Base-by-base conservation (phyloP, 2,888 invertebrate species). In the Tortrix viridana region DNA sequence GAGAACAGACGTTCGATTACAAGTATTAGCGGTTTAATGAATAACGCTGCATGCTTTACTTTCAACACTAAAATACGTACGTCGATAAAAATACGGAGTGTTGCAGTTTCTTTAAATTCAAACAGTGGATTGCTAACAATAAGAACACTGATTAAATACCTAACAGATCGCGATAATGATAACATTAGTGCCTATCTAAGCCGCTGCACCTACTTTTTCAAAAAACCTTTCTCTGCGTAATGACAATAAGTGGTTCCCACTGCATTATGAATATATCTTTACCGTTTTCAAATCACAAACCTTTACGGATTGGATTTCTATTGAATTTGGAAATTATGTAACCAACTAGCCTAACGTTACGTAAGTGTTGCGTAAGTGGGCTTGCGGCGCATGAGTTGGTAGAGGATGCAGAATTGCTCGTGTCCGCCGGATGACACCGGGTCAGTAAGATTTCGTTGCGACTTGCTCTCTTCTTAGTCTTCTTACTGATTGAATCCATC, bases 331-430 rank as follows among this genome's bases (percentile, higher is more conserved):
- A 67, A 70, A 73, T 83, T 77, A 74, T 74, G 73, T 74, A 81
- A 82, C 74, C 71, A 70, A 67, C 74, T 71, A 70, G 67, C 69
- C 72, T 65, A 73, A 72, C 71, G 73, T 88, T 85, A 76, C 76
- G 79, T 77, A 88, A 88, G 67, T 68, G 67, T 88, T 87, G 81
- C 77, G 73, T 83, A 87, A 88, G 61, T 67, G 56, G 54, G 69
- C 73, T 72, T 71, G 71, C 69, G 63, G 68, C 68, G 74, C 74
- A 70, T 74, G 74, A 77, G 70, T 76, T 75, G 76, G 74, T 72
- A 69, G 71, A 71, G 76, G 73, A 74, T 72, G 76, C 81, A 82
- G 50, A 85, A 86, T 84, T 77, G 77, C 76, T 66, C 62, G 69
- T 71, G 75, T 74, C 74, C 70, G 73, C 66, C 65, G 66, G 66